Conservation (phyloP, 2,888 invertebrate genomes). For the Chaitophorus viminalis region DNA sequence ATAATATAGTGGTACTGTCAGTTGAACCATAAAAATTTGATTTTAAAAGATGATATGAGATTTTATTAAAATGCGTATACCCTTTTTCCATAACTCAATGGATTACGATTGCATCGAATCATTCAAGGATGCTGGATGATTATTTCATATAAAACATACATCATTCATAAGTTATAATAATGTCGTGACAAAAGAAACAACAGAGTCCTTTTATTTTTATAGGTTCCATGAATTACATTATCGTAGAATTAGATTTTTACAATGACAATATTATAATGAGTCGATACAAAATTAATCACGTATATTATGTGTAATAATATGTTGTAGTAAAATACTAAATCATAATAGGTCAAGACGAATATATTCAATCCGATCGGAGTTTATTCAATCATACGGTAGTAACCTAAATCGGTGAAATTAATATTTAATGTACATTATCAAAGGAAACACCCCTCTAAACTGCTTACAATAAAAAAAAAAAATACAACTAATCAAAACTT, state of each 20-base stretch:
- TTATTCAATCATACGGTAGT: no score
- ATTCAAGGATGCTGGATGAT: conserved; percentile 5
- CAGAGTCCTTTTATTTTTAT: neutral
- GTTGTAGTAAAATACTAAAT: no score
- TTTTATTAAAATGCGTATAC: neutral
- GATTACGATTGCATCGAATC: neutral
- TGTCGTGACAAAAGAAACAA: neutral
- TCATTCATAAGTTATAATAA: neutral
- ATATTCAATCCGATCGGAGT: no score
- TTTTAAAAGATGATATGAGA: conserved; percentile 20
- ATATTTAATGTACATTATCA: neutral
- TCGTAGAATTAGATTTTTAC: neutral
- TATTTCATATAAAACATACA: neutral
- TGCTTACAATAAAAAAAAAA: neutral
- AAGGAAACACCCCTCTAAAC: conserved; percentile 31
- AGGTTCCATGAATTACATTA: neutral
- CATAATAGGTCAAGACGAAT: no score
- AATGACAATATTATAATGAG: neutral
- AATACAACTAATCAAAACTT: conserved; percentile 3
- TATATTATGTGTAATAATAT: neutral
- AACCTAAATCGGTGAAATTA: conserved; percentile 16
- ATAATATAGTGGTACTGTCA: conserved; percentile 4
- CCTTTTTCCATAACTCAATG: conserved; percentile 18
- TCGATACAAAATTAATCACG: neutral
- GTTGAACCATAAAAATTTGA: conserved; percentile 37